A percentile compares a stretch with the other conserved stretches of the same genome.
These are phyloP conservation scores for Lamprologus callipterus DNA, from an alignment of 2,113 vertebrate species.

Conservation along the genomic window DNA sequence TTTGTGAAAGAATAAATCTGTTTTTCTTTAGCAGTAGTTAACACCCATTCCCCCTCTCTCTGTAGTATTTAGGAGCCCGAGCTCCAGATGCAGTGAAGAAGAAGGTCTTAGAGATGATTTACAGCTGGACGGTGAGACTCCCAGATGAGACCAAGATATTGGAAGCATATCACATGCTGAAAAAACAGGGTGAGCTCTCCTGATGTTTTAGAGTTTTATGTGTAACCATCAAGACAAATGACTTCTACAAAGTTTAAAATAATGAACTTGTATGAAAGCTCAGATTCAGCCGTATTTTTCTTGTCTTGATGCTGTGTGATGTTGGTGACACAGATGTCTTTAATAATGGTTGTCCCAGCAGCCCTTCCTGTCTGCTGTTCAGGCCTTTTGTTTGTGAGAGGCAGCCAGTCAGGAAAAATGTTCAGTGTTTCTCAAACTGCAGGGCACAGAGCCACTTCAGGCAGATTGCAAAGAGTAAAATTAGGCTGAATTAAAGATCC, in stretches of 20 bases:
- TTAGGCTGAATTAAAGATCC: background rate
- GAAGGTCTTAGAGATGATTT: conserved; percentile 91
- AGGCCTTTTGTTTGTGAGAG: background rate
- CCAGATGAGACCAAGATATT: conserved; percentile 89
- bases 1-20: background rate
- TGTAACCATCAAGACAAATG: background rate
- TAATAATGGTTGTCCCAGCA: background rate
- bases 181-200: conserved; percentile 88
- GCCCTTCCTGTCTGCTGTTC: background rate
- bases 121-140: conserved; percentile 85
- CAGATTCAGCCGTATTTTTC: background rate
- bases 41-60: background rate
- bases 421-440: background rate
- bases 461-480: background rate
- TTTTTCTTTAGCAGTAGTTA: background rate
- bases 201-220: background rate
- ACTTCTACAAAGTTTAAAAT: background rate
- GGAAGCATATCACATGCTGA: conserved; percentile 97
- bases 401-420: background rate
- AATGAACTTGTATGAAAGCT: rapidly evolving
- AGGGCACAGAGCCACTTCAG: background rate
- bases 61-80: conserved; percentile 88
- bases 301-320: background rate
- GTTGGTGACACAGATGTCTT: background rate
- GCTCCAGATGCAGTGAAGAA: conserved; percentile 90